phyloP scores from a whole-genome alignment of 2,113 vertebrate species.

The Nestor notabilis region DNA sequence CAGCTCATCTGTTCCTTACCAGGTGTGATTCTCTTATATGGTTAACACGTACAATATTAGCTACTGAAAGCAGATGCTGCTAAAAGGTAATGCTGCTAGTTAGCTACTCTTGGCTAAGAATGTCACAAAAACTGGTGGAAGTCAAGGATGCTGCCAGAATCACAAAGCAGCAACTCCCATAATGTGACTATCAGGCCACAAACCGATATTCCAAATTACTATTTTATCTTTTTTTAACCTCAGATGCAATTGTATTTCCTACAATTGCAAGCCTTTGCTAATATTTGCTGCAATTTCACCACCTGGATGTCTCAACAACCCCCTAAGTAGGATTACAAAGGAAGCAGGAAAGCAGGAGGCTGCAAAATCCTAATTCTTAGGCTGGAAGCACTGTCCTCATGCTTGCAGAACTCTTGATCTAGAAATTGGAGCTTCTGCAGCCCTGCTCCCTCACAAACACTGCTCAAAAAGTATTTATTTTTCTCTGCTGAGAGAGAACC shows the following conservation, averaged over 20 bases:
- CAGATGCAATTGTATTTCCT: background rate
- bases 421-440: background rate
- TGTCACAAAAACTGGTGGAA: background rate
- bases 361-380: background rate
- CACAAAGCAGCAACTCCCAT: background rate
- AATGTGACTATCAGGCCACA: background rate
- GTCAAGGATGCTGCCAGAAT: background rate
- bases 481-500: background rate
- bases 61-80: background rate
- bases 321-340: background rate
- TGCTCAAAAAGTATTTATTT: background rate
- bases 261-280: background rate
- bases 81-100: background rate
- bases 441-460: background rate
- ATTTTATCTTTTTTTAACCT: background rate
- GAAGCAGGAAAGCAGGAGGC: background rate
- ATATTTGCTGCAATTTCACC: background rate
- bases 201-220: background rate
- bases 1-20: background rate
- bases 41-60: background rate
- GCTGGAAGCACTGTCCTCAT: background rate
- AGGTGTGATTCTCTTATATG: background rate
- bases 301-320: background rate
- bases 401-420: background rate
- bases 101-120: background rate